Base-by-base conservation (phyloP, 2,113 vertebrate species). In the Egretta garzetta region DNA sequence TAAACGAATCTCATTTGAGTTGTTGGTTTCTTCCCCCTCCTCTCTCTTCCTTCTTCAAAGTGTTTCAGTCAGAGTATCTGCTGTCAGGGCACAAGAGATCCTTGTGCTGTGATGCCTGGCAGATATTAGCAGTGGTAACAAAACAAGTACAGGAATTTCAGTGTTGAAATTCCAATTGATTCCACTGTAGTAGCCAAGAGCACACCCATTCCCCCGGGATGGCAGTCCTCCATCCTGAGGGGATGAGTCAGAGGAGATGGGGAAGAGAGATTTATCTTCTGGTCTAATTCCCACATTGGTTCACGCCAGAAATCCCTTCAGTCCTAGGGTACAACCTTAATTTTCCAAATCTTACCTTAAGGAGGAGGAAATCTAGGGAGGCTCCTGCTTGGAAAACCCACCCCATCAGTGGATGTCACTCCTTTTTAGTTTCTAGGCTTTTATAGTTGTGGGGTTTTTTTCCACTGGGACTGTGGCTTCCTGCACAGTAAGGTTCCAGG, bases 81-180 rank as follows among this genome's bases (percentile, higher is more conserved):
- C 64, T 73, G 45, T 80, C 43, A 88, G 66, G 39, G 21, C 52
- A 86, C 56, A 83, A 74, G 70, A 81, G 52, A 60, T 60, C n/a
- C 33, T 94, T 95, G 66, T 71, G 64, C 59, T 80, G 32, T 81
- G 75, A 45, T 91, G 88, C 43, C 59, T 92, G 90, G 60, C 86
- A 94, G 80, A 84, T 91, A 89, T 53, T 79, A 68, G 35, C 1
- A 2, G 58, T 52, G 35, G 27, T 37, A 92, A 66, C 50, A 63
- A 92, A 94, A 80, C 85, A 94, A 90, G 55, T 22, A 33, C 27
- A 88, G 50, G 59, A 90, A 93, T 93, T 87, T 77, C 33, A 86
- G 82, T 80, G 68, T 67, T 66, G 75, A 66, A 88, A 95, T 80
- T 76, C 63, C 63, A 59, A 0, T 59, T 84, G 64, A 80, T 96